Base-by-base conservation (phyloP, 1,140 invertebrate species). In the Zophobas atratus region DNA sequence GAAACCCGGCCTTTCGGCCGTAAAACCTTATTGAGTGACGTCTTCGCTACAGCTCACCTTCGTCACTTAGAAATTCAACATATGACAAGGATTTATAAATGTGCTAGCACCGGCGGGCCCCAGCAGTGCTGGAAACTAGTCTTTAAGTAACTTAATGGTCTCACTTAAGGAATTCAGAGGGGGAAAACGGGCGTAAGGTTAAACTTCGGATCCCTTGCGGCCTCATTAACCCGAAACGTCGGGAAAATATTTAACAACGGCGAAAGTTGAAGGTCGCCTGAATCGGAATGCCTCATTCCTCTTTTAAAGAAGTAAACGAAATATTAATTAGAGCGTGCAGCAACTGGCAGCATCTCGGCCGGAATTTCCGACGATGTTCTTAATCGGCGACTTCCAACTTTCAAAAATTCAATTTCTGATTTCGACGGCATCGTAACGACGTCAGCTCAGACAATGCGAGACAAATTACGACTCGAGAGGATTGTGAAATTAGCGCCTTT, bases 71-170 rank as follows among this genome's bases (percentile, higher is more conserved):
- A 2, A n/a, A 63, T 63, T 63, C 57, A 63, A 38, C 57, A 63
- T 63, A 63, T 63, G 57, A 63, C 57, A 63, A 35, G 57, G 57
- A 63, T 63, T 63, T 63, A 63, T 63, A 63, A 63, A 67, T 67
- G 60, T 67, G 20, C 38, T 5, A 51, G n/a, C 49, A 51, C n/a
- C 49, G 2, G 6, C 38, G 57, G 57, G 57, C 4, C 60, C 20
- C 38, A 67, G 43, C 60, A 67, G 60, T 67, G 60, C 60, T 67
- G 38, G 60, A 67, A 67, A 67, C 60, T 67, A 41, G 60, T 67
- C 60, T 67, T 67, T 67, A 67, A 67, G 60, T 67, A 67, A 67
- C 60, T 67, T 67, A 67, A 67, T 67, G 60, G 39, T 67, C 60
- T 67, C 60, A 63, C 57, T 63, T 41, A 63, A 63, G 55, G 55